phyloP scores from a whole-genome alignment of 1,140 invertebrate genomes.

The Scaptomyza graminum region DNA sequence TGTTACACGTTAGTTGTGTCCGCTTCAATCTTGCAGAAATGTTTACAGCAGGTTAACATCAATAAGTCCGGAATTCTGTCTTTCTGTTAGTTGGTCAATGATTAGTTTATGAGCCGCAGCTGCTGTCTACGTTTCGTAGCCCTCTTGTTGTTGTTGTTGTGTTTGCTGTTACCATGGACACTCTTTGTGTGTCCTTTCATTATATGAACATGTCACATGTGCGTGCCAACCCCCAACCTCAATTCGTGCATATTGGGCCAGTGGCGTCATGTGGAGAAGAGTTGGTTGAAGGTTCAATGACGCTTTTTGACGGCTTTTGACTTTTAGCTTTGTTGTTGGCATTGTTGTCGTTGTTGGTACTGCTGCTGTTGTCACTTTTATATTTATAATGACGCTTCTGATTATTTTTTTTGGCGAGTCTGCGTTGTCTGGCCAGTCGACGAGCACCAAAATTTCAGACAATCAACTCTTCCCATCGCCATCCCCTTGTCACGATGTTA shows the following conservation, averaged over 20 bases:
- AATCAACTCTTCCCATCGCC: slow-evolving; percentile 42
- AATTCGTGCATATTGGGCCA: no score
- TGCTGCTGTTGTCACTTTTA: slow-evolving; percentile 48
- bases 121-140: not conserved
- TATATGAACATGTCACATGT: slow-evolving; percentile 17
- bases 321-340: slow-evolving; percentile 50
- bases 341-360: slow-evolving; percentile 7
- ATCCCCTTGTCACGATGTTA: not conserved
- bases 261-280: not conserved
- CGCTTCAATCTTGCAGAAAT: no score
- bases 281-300: slow-evolving; percentile 47
- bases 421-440: slow-evolving; percentile 48
- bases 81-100: no score
- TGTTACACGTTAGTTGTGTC: no score
- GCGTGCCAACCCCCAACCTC: not conserved
- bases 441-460: slow-evolving; percentile 67
- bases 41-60: no score
- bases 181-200: slow-evolving; percentile 12
- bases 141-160: not conserved
- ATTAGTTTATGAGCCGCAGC: not conserved
- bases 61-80: no score
- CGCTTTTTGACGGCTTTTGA: slow-evolving; percentile 74
- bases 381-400: slow-evolving; percentile 64
- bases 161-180: slow-evolving; percentile 1
- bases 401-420: slow-evolving; percentile 12